phyloP scores from a whole-genome alignment of 2,797 vertebrate genomes.

The Falco rusticolus region DNA sequence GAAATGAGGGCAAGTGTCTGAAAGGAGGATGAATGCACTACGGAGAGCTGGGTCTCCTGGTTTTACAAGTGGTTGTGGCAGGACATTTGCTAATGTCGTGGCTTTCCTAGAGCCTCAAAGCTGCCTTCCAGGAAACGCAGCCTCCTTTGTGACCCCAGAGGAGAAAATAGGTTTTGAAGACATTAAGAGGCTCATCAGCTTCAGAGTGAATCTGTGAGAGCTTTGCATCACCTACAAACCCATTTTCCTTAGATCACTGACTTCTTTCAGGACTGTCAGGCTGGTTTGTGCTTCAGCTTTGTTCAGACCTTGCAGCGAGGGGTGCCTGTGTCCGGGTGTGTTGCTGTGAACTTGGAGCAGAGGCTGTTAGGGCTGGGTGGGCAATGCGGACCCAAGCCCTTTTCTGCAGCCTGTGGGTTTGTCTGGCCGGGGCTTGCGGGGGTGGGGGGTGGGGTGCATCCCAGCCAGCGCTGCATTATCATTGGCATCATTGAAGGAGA shows the following conservation, averaged over 20 bases:
- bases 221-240: constrained; percentile 59
- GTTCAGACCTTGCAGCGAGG: not conserved
- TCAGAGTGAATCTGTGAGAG: not conserved
- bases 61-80: not conserved
- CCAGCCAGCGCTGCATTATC: not conserved
- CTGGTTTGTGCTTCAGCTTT: constrained; percentile 21
- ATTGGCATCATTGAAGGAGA: not conserved
- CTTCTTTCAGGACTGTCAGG: constrained; percentile 43
- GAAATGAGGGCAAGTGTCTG: not conserved
- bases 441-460: not conserved
- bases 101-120: constrained; percentile 22
- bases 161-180: constrained; percentile 34
- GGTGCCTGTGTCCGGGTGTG: not conserved
- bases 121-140: not conserved
- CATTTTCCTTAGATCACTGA: constrained; percentile 39
- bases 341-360: not conserved
- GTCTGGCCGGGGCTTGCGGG: no score
- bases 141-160: constrained; percentile 3
- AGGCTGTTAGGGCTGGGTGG: not conserved
- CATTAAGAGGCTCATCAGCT: constrained; percentile 16
- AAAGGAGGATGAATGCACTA: not conserved
- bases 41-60: not conserved
- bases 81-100: constrained; percentile 6
- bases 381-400: not conserved
- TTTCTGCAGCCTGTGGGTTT: not conserved